Conservation (phyloP, 2,113 vertebrate genomes). For the Falco punctatus region DNA sequence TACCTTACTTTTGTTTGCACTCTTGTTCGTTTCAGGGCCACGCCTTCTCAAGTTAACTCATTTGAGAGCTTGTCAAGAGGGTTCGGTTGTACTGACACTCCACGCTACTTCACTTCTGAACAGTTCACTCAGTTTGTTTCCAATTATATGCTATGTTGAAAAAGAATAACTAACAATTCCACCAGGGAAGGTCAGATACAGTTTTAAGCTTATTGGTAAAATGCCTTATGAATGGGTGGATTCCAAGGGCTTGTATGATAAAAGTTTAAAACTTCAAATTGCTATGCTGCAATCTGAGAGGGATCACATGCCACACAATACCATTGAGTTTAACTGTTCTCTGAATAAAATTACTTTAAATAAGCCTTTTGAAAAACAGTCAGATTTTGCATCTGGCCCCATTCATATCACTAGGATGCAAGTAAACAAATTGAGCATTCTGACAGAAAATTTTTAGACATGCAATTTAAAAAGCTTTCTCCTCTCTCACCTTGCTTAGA, state of each 20-base stretch:
- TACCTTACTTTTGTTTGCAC: neutral
- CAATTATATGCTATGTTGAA: neutral
- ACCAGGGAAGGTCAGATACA: rapidly evolving
- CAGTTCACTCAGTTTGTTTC: neutral
- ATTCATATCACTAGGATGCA: neutral
- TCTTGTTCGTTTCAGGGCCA: neutral
- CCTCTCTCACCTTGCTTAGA: neutral
- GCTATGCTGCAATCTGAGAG: neutral
- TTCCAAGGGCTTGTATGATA: neutral
- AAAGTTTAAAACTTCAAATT: neutral
- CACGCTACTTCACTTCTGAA: neutral
- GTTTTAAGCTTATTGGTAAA: neutral
- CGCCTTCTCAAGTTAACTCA: neutral
- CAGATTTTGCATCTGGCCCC: neutral
- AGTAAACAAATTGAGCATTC: neutral
- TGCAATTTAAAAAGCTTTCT: neutral
- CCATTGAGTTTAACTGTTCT: rapidly evolving
- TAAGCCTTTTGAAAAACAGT: neutral
- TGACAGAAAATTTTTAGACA: neutral
- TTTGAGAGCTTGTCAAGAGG: neutral
- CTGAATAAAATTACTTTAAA: neutral
- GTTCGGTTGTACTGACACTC: neutral
- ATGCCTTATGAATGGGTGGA: neutral
- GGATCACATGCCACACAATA: neutral
- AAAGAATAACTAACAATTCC: neutral